A percentile compares a stretch with the other conserved stretches of the same genome.
These are phyloP conservation scores for Thinocorus orbignyianus DNA, from an alignment of 2,113 vertebrate genomes.

Conservation along the genomic window DNA sequence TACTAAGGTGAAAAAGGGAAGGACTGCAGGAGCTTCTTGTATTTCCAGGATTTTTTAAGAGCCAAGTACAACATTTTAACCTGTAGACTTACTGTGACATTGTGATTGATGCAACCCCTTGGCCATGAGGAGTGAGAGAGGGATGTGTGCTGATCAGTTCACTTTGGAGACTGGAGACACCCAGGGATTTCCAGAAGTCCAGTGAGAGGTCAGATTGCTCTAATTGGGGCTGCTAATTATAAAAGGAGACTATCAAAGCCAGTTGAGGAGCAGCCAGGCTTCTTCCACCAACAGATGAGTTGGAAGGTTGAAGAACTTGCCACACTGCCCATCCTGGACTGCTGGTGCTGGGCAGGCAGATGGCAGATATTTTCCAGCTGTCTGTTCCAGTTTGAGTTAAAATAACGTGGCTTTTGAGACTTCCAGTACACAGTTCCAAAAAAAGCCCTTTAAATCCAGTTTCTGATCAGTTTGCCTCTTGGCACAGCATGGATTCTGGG, in stretches of 20 bases:
- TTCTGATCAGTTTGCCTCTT: not conserved
- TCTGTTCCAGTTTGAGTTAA: not conserved
- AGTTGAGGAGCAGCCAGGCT: not conserved
- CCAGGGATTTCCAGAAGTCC: not conserved
- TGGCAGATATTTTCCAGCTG: not conserved
- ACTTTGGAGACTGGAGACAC: not conserved
- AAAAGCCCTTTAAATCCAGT: not conserved
- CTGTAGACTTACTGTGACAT: not conserved
- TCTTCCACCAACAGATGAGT: not conserved
- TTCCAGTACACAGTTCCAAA: not conserved
- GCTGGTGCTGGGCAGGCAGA: not conserved
- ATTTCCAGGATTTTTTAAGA: not conserved
- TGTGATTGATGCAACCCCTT: not conserved
- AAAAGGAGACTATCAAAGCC: not conserved
- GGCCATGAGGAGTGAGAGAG: not conserved
- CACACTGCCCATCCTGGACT: not conserved
- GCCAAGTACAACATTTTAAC: not conserved
- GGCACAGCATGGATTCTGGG: not conserved
- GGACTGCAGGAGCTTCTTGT: not conserved
- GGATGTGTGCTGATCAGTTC: not conserved
- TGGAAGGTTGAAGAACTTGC: not conserved
- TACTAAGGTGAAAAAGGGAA: not conserved
- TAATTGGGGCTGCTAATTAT: not conserved
- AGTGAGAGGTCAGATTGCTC: not conserved
- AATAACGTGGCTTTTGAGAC: not conserved